phyloP scores from a whole-genome alignment of 2,888 invertebrate genomes.

The Ctenicera cuprea region DNA sequence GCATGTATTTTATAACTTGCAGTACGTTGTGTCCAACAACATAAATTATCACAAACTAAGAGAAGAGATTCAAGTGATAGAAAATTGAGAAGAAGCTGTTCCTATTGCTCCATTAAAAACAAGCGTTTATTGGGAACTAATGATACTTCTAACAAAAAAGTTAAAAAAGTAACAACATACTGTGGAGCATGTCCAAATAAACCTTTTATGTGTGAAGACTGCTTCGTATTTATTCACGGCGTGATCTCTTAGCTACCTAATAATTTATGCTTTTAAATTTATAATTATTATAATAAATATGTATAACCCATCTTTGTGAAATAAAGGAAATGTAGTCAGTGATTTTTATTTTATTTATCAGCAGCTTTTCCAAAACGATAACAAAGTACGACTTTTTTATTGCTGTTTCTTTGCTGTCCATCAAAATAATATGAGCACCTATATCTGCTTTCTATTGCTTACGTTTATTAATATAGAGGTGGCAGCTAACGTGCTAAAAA shows the following conservation, averaged over 20 bases:
- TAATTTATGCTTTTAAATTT: background rate
- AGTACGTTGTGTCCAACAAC: background rate
- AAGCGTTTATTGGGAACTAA: background rate
- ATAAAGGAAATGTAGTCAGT: no score
- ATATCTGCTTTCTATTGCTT: no score
- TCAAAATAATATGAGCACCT: no score
- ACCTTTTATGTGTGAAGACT: background rate
- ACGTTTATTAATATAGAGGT: no score
- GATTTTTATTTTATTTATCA: no score
- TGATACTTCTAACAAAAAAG: background rate
- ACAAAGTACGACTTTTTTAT: no score
- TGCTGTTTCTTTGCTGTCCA: no score
- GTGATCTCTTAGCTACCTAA: background rate
- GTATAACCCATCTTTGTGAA: no score
- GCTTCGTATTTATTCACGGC: background rate
- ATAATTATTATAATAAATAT: no score
- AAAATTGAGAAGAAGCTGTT: background rate
- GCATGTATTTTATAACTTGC: background rate
- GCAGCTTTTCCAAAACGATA: no score
- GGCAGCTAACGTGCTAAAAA: no score
- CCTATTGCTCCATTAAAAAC: background rate
- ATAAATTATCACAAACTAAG: background rate
- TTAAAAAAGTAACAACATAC: background rate
- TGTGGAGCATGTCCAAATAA: constrained; percentile 1
- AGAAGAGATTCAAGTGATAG: background rate